phyloP scores from a whole-genome alignment of 2,797 vertebrate genomes.

The Nannoperca australis region DNA sequence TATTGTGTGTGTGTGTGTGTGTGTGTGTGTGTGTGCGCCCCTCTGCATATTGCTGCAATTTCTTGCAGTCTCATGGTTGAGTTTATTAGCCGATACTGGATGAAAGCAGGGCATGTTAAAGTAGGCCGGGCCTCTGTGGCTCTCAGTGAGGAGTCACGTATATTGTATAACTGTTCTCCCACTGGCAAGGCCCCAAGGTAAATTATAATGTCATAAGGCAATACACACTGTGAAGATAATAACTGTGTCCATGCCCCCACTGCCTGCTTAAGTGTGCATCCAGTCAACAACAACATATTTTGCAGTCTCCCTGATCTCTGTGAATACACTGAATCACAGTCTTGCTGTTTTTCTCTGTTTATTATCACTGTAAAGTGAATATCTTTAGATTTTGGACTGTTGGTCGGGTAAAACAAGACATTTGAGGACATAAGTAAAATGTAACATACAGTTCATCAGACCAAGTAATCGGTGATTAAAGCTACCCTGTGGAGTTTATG shows the following conservation, averaged over 20 bases:
- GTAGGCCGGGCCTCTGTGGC: conserved; percentile 42
- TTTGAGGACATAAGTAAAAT: background rate
- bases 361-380: background rate
- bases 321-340: conserved; percentile 15
- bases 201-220: conserved; percentile 37
- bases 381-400: background rate
- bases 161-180: conserved; percentile 45
- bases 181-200: conserved; percentile 28
- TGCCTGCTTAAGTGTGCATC: background rate
- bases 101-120: conserved; percentile 61
- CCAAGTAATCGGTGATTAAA: background rate
- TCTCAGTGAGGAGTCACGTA: conserved; percentile 41
- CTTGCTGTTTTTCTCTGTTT: background rate
- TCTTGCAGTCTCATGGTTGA: conserved; percentile 29
- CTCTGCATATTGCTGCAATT: conserved; percentile 54
- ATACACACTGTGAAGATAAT: conserved; percentile 35
- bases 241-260: background rate
- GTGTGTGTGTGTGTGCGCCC: background rate
- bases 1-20: conserved; percentile 6
- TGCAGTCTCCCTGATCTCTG: background rate
- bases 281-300: background rate
- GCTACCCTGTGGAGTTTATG: background rate
- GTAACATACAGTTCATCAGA: background rate
- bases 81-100: conserved; percentile 60
- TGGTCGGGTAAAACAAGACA: background rate